Conservation (phyloP, 1,140 invertebrate genomes). For the Eurosta solidaginis region DNA sequence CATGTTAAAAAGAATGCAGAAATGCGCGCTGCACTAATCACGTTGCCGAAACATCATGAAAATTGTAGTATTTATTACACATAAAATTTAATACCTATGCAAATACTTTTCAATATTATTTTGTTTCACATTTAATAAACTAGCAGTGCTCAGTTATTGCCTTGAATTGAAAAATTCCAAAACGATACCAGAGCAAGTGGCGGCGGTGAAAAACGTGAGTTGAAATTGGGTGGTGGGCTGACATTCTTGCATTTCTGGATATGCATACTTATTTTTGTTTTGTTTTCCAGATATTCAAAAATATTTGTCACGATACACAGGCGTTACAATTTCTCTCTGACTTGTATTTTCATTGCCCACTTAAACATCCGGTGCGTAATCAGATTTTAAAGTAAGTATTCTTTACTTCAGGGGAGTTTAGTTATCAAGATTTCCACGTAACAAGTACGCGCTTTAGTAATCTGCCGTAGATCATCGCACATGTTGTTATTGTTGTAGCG, state of each 20-base stretch:
- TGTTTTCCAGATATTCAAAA: slow-evolving; percentile 33
- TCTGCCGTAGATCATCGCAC: too few species aligned
- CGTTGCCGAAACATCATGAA: slow-evolving; percentile 34
- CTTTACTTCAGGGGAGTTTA: too few species aligned
- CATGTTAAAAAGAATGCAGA: slow-evolving; percentile 38
- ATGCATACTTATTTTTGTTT: neutral
- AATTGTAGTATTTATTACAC: slow-evolving; percentile 10
- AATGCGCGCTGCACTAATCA: slow-evolving; percentile 31
- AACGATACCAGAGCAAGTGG: slow-evolving; percentile 34
- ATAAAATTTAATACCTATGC: neutral
- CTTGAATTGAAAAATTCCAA: slow-evolving; percentile 28
- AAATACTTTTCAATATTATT: neutral
- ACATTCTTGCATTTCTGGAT: neutral
- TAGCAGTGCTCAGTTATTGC: slow-evolving; percentile 31
- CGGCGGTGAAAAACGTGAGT: slow-evolving; percentile 35
- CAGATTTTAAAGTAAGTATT: slow-evolving; percentile 37
- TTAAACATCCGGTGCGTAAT: slow-evolving; percentile 38
- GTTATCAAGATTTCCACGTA: neutral
- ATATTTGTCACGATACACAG: neutral
- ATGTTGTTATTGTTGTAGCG: too few species aligned
- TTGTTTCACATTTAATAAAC: neutral
- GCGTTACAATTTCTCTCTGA: slow-evolving; percentile 35
- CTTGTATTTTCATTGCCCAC: slow-evolving; percentile 33
- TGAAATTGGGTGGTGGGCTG: neutral
- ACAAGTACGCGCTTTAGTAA: too few species aligned